These are phyloP conservation scores for Oreonectes daqikongensis DNA, from an alignment of 2,797 vertebrate genomes.

Conservation along the genomic window DNA sequence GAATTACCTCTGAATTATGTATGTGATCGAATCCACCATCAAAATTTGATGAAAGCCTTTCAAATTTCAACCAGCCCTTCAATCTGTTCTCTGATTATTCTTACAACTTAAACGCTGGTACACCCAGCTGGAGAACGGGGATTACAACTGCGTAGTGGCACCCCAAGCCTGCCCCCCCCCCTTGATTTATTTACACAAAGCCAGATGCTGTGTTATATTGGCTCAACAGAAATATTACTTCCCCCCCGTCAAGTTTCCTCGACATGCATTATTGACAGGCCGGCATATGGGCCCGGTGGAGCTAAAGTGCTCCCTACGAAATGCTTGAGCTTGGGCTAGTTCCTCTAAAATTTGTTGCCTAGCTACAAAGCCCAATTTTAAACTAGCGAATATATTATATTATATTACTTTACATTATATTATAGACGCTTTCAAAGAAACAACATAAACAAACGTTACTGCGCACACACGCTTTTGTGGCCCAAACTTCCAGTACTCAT, in stretches of 20 bases:
- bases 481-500: too few species aligned
- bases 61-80: neutral
- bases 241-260: slow-evolving; percentile 60
- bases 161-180: slow-evolving; percentile 18
- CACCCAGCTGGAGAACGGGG: slow-evolving; percentile 34
- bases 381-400: too few species aligned
- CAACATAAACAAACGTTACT: too few species aligned
- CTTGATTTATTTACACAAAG: slow-evolving; percentile 57
- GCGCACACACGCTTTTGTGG: too few species aligned
- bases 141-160: slow-evolving; percentile 48
- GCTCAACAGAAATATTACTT: slow-evolving; percentile 59
- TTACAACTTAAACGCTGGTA: slow-evolving; percentile 27
- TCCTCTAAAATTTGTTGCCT: slow-evolving; percentile 52
- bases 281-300: slow-evolving; percentile 53
- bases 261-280: slow-evolving; percentile 61
- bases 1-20: slow-evolving; percentile 20
- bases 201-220: slow-evolving; percentile 57
- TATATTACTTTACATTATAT: too few species aligned
- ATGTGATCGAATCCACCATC: neutral
- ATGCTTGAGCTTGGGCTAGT: slow-evolving; percentile 33
- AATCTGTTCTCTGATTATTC: slow-evolving; percentile 1
- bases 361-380: slow-evolving; percentile 53
- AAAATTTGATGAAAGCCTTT: slow-evolving; percentile 8
- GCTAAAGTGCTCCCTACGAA: slow-evolving; percentile 45
- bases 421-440: too few species aligned